Conservation (phyloP, 2,113 vertebrate species). For the cat (Felis catus) region F.catus_Fca126_mat1.0 CM031414.1:16879501-16880000, state of each 20-base stretch:
- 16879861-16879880: too few relatives aligned
- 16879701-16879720: neutral
- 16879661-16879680: neutral
- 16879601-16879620: neutral
- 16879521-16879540: neutral
- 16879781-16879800: neutral
- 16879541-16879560: neutral
- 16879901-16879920: too few relatives aligned
- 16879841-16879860: too few relatives aligned
- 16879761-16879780: neutral
- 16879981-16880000: too few relatives aligned
- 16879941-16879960: too few relatives aligned
- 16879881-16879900: too few relatives aligned
- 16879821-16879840: neutral
- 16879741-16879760: neutral
- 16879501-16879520: neutral
- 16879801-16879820: neutral
- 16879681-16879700: neutral
- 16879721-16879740: neutral
- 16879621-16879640: neutral
- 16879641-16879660: neutral
- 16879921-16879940: too few relatives aligned
- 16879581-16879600: neutral
- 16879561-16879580: neutral
- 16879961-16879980: too few relatives aligned